A percentile compares a stretch with the other conserved stretches of the same genome.
Evolutionary conservation across 1,140 invertebrate species (phyloP).

Genomic region (Anastrepha obliqua): DNA sequence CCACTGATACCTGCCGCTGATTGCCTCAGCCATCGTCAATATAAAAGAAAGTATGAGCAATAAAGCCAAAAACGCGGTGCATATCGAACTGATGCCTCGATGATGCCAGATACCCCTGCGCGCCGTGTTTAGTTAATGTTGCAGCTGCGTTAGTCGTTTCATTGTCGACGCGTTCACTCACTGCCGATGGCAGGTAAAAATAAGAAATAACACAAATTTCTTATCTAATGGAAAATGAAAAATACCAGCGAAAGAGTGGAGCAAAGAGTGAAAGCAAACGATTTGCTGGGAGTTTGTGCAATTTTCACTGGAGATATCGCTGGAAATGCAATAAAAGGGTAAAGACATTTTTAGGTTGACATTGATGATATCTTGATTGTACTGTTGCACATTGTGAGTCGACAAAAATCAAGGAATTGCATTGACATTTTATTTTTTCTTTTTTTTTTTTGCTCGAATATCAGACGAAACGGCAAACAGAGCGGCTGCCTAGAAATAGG

Average conservation of each 20-base stretch:
- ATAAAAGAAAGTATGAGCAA: background rate
- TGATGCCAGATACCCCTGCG: background rate
- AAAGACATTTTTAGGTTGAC: constrained; percentile 42
- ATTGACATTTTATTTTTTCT: constrained; percentile 36
- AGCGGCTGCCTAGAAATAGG: background rate
- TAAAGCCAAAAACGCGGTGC: background rate
- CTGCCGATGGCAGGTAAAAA: constrained; percentile 6
- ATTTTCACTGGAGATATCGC: background rate
- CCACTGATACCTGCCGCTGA: background rate
- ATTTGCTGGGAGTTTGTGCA: background rate
- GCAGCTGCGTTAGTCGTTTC: background rate
- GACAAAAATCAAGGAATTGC: constrained; percentile 5
- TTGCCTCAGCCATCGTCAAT: background rate
- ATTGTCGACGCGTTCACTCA: background rate
- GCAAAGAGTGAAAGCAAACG: background rate
- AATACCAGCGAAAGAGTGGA: background rate
- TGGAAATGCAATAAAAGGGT: background rate
- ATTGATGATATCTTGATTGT: constrained; percentile 52
- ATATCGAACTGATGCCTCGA: constrained; percentile 1
- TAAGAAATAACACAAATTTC: constrained; percentile 31
- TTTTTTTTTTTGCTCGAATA: background rate
- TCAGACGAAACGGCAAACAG: background rate
- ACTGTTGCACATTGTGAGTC: background rate
- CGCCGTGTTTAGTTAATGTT: background rate
- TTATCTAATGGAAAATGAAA: constrained; percentile 44